These are phyloP conservation scores for Hippoglossus stenolepis DNA, from an alignment of 2,113 vertebrate genomes.

Conservation along the genomic window DNA sequence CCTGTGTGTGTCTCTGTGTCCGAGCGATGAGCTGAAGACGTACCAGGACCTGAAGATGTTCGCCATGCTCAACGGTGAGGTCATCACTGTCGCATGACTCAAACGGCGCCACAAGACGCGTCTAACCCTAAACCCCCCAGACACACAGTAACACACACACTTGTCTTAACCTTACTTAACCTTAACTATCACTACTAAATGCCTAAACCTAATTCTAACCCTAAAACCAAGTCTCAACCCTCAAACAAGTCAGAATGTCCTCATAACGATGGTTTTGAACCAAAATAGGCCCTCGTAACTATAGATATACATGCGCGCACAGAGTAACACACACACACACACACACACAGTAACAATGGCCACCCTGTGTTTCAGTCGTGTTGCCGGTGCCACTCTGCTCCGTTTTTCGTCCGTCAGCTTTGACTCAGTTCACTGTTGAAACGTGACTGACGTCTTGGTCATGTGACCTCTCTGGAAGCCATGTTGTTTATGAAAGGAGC, in stretches of 20 bases:
- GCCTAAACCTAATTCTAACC: no score
- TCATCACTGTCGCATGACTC: conserved; percentile 1
- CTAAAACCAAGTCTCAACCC: no score
- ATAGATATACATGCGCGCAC: not conserved
- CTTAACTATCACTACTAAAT: no score
- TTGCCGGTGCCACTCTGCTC: conserved; percentile 53
- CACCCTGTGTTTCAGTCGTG: not conserved
- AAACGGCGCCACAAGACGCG: conserved; percentile 1
- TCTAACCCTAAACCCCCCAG: not conserved
- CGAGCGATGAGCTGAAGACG: conserved; percentile 87
- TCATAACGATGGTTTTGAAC: not conserved
- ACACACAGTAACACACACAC: conserved; percentile 35
- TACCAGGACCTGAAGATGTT: conserved; percentile 92
- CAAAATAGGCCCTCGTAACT: no score
- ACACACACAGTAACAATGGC: not conserved
- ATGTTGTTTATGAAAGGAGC: conserved; percentile 29
- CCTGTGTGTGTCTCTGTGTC: conserved; percentile 93
- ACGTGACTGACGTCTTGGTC: conserved; percentile 17
- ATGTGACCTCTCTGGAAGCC: conserved; percentile 32
- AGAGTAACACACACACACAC: not conserved
- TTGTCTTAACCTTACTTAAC: no score
- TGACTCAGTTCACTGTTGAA: conserved; percentile 22
- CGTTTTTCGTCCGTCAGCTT: conserved; percentile 19
- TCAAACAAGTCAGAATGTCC: conserved; percentile 4
- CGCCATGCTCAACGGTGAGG: conserved; percentile 91